Conservation (phyloP, 2,888 invertebrate species). For the Callinectes sapidus region DNA sequence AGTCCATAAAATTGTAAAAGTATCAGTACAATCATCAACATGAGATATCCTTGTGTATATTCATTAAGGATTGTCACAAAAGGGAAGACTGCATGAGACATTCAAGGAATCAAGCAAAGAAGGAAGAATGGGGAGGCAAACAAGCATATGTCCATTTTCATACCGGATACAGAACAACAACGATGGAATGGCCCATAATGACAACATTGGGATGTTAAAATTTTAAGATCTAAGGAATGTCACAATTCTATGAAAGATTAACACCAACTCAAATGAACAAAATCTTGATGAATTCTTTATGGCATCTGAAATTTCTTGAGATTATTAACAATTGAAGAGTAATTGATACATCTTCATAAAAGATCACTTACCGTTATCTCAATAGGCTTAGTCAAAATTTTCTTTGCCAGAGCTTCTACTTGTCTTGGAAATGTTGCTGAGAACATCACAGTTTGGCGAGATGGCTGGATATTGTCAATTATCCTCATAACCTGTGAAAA, state of each 20-base stretch:
- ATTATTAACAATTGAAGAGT: not conserved
- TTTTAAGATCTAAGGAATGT: not conserved
- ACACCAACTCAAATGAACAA: not conserved
- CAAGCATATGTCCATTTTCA: too few relatives aligned
- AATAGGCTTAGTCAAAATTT: slow-evolving; percentile 94
- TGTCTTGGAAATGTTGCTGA: slow-evolving; percentile 99
- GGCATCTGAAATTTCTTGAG: not conserved
- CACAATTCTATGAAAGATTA: not conserved
- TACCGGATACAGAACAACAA: too few relatives aligned
- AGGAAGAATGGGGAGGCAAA: too few relatives aligned
- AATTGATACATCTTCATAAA: not conserved
- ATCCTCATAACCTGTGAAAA: slow-evolving; percentile 96
- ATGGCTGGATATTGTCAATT: slow-evolving; percentile 96
- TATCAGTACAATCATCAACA: too few relatives aligned
- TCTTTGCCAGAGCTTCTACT: slow-evolving; percentile 97
- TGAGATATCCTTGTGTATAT: too few relatives aligned
- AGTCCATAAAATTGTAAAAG: too few relatives aligned
- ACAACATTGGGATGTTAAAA: not conserved
- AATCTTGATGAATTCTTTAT: not conserved
- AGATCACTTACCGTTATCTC: slow-evolving; percentile 84
- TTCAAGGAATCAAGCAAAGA: too few relatives aligned
- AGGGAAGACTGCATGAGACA: too few relatives aligned
- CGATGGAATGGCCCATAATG: not conserved
- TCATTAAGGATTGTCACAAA: too few relatives aligned
- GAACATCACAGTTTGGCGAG: slow-evolving; percentile 98